phyloP scores from a whole-genome alignment of 2,797 vertebrate species.

The Buceros bicornis region DNA sequence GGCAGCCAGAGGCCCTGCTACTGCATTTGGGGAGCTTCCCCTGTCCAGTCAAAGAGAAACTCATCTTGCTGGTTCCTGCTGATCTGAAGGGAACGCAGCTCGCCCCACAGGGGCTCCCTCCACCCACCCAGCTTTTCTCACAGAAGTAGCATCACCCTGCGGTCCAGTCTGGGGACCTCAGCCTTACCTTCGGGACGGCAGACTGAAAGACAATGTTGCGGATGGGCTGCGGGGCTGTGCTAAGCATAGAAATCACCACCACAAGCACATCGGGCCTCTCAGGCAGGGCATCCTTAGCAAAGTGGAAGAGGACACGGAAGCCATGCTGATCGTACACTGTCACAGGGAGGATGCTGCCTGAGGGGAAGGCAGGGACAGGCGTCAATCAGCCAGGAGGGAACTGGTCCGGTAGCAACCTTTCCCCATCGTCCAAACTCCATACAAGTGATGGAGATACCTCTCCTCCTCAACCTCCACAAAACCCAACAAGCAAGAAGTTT shows the following conservation, averaged over 20 bases:
- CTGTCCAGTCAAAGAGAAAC: not conserved
- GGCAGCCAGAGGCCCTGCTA: not conserved
- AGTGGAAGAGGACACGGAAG: slow-evolving; percentile 95
- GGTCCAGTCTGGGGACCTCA: not conserved
- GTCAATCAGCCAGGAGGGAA: not conserved
- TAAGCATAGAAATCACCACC: slow-evolving; percentile 98
- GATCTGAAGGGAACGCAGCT: not conserved
- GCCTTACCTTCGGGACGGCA: slow-evolving; percentile 93
- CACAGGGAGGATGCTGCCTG: slow-evolving; percentile 94
- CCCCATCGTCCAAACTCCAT: not conserved
- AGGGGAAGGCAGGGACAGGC: not conserved
- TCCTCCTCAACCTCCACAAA: not conserved
- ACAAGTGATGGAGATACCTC: not conserved
- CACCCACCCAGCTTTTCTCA: not conserved
- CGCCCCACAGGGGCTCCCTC: not conserved
- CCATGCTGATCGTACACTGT: slow-evolving; percentile 95
- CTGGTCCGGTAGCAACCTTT: not conserved
- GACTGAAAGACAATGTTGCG: slow-evolving; percentile 95
- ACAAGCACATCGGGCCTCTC: slow-evolving; percentile 92
- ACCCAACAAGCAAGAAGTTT: not conserved
- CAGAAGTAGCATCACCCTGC: not conserved
- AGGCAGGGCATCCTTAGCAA: slow-evolving; percentile 89
- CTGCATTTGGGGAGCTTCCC: not conserved
- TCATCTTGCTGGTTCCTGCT: not conserved
- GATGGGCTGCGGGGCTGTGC: slow-evolving; percentile 91